A percentile compares a stretch with the other conserved stretches of the same genome.
These are phyloP conservation scores for Pediacus dermestoides DNA, from an alignment of 2,888 invertebrate genomes.

Conservation along the genomic window DNA sequence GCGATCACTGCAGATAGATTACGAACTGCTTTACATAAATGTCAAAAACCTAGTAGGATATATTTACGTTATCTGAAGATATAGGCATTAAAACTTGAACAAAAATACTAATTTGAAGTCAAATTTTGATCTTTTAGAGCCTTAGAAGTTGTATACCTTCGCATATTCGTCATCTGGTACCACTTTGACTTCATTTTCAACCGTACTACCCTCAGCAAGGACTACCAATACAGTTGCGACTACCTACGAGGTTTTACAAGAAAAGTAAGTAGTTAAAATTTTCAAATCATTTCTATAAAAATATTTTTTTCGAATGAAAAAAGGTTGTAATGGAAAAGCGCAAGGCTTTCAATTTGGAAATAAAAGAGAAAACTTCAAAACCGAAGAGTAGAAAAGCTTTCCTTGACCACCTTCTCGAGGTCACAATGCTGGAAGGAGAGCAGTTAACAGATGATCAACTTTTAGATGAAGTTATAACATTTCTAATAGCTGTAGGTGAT, in stretches of 20 bases:
- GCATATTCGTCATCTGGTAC: slow-evolving; percentile 4
- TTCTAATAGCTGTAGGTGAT: slow-evolving; percentile 55
- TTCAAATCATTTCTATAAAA: neutral
- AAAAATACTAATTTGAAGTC: no score
- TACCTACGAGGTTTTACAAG: slow-evolving; percentile 24
- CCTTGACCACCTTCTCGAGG: slow-evolving; percentile 52
- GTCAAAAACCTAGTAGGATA: no score
- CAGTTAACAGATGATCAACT: slow-evolving; percentile 55
- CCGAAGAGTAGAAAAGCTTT: slow-evolving; percentile 49
- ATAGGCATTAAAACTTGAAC: no score
- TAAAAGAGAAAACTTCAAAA: slow-evolving; percentile 22
- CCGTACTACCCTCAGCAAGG: slow-evolving; percentile 19
- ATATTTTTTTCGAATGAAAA: slow-evolving; percentile 14
- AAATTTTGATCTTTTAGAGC: no score
- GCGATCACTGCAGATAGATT: no score
- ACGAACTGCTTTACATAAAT: no score
- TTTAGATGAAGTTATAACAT: slow-evolving; percentile 57
- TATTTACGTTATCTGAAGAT: no score
- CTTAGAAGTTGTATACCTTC: slow-evolving; percentile 1
- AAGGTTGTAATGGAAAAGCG: slow-evolving; percentile 14
- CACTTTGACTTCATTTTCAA: slow-evolving; percentile 8
- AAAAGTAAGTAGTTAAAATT: slow-evolving; percentile 19
- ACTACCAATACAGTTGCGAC: slow-evolving; percentile 11
- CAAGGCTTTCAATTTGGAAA: no score
- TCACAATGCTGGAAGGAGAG: slow-evolving; percentile 46